Conservation (phyloP, 2,113 vertebrate genomes). For the Anarhynchus alexandrinus region DNA sequence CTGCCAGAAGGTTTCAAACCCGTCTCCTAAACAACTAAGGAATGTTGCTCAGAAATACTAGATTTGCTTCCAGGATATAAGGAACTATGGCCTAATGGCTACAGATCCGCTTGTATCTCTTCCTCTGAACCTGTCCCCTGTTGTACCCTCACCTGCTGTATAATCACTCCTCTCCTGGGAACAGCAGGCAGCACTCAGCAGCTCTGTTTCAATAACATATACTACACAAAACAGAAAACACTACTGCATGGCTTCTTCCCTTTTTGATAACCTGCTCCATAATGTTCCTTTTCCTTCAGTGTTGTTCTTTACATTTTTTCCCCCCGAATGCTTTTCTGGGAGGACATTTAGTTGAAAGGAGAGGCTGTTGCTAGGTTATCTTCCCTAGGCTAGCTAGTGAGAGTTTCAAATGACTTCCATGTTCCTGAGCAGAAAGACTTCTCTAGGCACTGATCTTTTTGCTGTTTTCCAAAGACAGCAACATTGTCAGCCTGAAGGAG, state of each 20-base stretch:
- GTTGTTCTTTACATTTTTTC: not conserved
- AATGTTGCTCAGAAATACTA: not conserved
- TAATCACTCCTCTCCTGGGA: not conserved
- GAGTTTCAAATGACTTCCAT: not conserved
- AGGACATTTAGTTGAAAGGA: not conserved
- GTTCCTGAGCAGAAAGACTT: not conserved
- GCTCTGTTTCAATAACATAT: not conserved
- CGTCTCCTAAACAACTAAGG: not conserved
- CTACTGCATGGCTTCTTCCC: not conserved
- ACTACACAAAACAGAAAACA: not conserved
- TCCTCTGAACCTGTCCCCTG: not conserved
- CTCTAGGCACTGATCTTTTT: not conserved
- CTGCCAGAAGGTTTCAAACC: not conserved
- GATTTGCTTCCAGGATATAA: constrained; percentile 12
- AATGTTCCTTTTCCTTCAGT: not conserved
- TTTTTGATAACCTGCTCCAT: not conserved
- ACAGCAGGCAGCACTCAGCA: not conserved
- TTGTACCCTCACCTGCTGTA: not conserved
- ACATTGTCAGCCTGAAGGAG: not conserved
- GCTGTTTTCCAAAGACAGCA: not conserved
- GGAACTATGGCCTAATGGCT: not conserved
- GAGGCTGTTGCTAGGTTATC: not conserved
- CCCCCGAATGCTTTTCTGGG: not conserved
- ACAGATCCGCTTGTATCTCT: not conserved
- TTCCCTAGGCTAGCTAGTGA: not conserved